Percentiles rank a stretch among this genome's conserved stretches.
phyloP scores from a whole-genome alignment of 2,797 vertebrate species.

The Sebastes oblongus region DNA sequence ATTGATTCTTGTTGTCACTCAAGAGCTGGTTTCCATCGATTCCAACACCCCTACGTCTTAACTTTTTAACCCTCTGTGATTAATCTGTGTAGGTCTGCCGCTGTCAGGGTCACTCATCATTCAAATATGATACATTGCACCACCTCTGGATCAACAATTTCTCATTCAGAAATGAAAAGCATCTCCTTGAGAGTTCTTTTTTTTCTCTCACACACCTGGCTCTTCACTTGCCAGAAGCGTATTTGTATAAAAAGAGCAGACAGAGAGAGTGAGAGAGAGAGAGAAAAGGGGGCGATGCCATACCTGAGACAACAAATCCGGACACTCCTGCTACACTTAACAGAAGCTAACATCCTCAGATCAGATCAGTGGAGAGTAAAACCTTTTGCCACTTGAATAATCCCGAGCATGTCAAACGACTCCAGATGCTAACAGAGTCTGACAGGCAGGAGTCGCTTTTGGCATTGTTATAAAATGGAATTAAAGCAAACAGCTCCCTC shows the following conservation, averaged over 20 bases:
- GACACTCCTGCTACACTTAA: slow-evolving; percentile 42
- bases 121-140: not conserved
- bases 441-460: slow-evolving; percentile 74
- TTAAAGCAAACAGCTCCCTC: slow-evolving; percentile 68
- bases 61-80: slow-evolving; percentile 2
- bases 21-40: slow-evolving; percentile 24
- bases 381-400: slow-evolving; percentile 78
- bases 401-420: slow-evolving; percentile 70
- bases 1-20: slow-evolving; percentile 51
- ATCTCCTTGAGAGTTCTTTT: not conserved
- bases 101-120: slow-evolving; percentile 1
- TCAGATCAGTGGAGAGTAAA: slow-evolving; percentile 72
- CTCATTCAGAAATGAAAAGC: slow-evolving; percentile 18
- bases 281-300: slow-evolving; percentile 16
- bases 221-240: slow-evolving; percentile 27
- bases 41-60: slow-evolving; percentile 13
- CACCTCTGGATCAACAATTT: not conserved
- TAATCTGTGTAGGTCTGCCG: slow-evolving; percentile 1
- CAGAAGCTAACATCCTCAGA: slow-evolving; percentile 53
- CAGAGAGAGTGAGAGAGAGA: not conserved
- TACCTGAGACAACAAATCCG: slow-evolving; percentile 66
- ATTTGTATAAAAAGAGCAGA: slow-evolving; percentile 20
- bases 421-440: slow-evolving; percentile 72
- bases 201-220: slow-evolving; percentile 46
- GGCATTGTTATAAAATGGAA: slow-evolving; percentile 76